These are phyloP conservation scores for Mellilla xanthometata DNA, from an alignment of 2,888 invertebrate species.

Conservation along the genomic window DNA sequence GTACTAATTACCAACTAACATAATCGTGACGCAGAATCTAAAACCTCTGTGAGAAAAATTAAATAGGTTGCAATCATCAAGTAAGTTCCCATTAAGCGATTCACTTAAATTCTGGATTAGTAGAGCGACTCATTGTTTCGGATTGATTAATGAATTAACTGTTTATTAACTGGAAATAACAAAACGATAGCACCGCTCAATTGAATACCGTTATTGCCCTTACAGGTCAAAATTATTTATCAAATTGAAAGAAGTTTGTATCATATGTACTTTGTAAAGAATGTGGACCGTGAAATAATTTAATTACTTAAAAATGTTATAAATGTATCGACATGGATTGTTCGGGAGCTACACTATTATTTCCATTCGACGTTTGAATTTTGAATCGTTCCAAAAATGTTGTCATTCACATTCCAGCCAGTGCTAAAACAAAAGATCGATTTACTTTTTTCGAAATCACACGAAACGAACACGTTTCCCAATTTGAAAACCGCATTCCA, in stretches of 20 bases:
- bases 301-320: too few relatives aligned
- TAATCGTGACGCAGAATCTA: not conserved
- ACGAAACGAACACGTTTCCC: slow-evolving; percentile 57
- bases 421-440: slow-evolving; percentile 38
- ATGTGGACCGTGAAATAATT: too few relatives aligned
- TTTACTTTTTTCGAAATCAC: slow-evolving; percentile 44
- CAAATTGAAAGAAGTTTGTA: too few relatives aligned
- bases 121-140: slow-evolving; percentile 15
- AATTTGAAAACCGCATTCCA: slow-evolving; percentile 64
- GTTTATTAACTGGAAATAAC: slow-evolving; percentile 10
- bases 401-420: slow-evolving; percentile 30
- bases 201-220: slow-evolving; percentile 10
- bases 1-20: too few relatives aligned
- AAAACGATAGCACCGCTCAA: not conserved
- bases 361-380: not conserved
- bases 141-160: slow-evolving; percentile 19
- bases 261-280: too few relatives aligned
- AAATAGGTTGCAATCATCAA: not conserved
- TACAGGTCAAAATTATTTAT: not conserved
- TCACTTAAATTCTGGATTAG: slow-evolving; percentile 9
- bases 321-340: too few relatives aligned
- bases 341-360: too few relatives aligned
- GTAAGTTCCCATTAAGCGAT: not conserved
- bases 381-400: slow-evolving; percentile 3
- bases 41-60: slow-evolving; percentile 2